Percentiles rank a stretch among this genome's conserved stretches.
phyloP scores from a whole-genome alignment of 2,888 invertebrate species.

The Lydus trimaculatus region DNA sequence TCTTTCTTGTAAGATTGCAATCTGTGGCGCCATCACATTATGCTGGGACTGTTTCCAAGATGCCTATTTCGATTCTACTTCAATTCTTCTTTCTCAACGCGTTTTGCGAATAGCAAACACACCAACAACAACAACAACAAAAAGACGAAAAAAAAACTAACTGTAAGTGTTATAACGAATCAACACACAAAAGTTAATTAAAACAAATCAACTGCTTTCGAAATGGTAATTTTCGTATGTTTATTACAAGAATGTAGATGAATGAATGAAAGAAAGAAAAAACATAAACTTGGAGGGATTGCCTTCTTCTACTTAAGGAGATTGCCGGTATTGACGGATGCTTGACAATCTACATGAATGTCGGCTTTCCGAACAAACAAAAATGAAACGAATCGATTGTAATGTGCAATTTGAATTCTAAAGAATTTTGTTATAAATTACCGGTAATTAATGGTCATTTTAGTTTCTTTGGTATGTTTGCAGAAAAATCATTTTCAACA shows the following conservation, averaged over 20 bases:
- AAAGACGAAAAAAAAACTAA: too few relatives aligned
- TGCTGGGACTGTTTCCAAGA: conserved; percentile 26
- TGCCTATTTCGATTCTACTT: conserved; percentile 16
- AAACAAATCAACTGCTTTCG: conserved; percentile 15
- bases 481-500: background rate
- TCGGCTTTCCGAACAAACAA: conserved; percentile 33
- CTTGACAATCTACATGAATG: conserved; percentile 43
- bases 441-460: background rate
- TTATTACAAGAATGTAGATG: background rate
- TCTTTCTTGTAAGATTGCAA: conserved; percentile 35
- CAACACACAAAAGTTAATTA: conserved; percentile 16
- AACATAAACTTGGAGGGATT: conserved; percentile 4
- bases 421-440: background rate
- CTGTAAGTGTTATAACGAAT: background rate
- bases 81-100: conserved; percentile 13
- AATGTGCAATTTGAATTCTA: conserved; percentile 12
- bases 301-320: conserved; percentile 14
- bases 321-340: conserved; percentile 39
- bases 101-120: background rate
- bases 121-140: background rate
- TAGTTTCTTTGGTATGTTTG: background rate
- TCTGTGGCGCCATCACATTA: conserved; percentile 40
- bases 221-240: background rate
- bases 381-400: conserved; percentile 23
- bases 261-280: background rate